These are phyloP conservation scores for Nibea albiflora DNA, from an alignment of 2,113 vertebrate genomes.

Conservation along the genomic window DNA sequence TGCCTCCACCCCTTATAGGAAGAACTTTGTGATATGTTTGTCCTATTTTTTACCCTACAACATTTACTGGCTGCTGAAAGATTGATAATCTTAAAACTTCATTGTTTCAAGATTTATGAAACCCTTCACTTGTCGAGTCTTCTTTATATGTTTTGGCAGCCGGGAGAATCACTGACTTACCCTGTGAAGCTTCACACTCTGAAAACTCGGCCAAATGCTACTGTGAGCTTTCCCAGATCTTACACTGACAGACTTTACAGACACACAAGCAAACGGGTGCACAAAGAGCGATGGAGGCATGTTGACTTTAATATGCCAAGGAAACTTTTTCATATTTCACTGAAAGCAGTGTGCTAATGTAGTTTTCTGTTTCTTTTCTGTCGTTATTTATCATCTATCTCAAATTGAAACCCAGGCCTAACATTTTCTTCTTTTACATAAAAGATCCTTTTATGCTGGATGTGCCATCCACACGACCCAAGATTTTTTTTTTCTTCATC, in stretches of 20 bases:
- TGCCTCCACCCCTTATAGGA: conserved; percentile 9
- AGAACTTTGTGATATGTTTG: conserved; percentile 42
- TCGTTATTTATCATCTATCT: not conserved
- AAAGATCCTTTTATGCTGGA: not conserved
- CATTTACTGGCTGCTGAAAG: conserved; percentile 60
- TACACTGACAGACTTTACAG: conserved; percentile 43
- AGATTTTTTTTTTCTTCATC: conserved; percentile 7
- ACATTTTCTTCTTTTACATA: conserved; percentile 12
- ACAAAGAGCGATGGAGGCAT: conserved; percentile 22
- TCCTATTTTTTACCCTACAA: conserved; percentile 34
- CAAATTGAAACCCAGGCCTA: not conserved
- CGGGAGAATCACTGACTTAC: conserved; percentile 68
- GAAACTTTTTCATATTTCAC: conserved; percentile 21
- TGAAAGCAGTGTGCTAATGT: not conserved
- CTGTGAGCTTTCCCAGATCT: conserved; percentile 73
- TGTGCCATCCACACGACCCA: conserved; percentile 30
- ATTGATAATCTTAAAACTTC: conserved; percentile 64
- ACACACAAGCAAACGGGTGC: conserved; percentile 44
- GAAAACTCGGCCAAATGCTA: conserved; percentile 67
- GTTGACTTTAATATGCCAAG: conserved; percentile 8
- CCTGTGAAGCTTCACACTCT: conserved; percentile 71
- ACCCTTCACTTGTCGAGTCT: conserved; percentile 38
- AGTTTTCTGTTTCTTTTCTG: not conserved
- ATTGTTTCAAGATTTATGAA: conserved; percentile 74
- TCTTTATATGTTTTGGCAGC: conserved; percentile 70